Evolutionary conservation across 2,888 invertebrate genomes (phyloP).

Genomic region (Nyleta sp.): DNA sequence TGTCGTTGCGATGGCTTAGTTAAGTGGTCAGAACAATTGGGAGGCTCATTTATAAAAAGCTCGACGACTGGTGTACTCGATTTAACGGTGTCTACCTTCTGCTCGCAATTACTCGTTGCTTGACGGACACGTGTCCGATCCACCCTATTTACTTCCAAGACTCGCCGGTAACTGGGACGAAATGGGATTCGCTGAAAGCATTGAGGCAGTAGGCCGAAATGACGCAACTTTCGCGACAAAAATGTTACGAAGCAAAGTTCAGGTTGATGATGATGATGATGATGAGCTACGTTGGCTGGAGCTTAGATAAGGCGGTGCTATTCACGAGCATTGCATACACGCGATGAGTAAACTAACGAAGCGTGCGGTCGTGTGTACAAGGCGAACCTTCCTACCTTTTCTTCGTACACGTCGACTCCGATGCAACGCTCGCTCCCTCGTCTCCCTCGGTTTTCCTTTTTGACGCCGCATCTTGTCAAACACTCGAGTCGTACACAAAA

Average conservation of each 20-base stretch:
- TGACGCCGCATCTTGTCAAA: too few species aligned
- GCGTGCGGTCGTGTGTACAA: conserved; percentile 40
- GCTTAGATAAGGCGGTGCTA: conserved; percentile 57
- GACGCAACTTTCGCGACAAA: conserved; percentile 27
- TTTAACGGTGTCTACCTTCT: too few species aligned
- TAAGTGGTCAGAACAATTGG: too few species aligned
- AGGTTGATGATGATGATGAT: too few species aligned
- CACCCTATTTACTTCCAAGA: conserved; percentile 19
- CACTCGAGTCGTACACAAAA: too few species aligned
- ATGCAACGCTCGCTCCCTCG: too few species aligned
- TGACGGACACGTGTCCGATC: conserved; percentile 16
- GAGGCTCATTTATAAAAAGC: background rate
- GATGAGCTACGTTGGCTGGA: conserved; percentile 45
- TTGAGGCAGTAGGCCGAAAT: too few species aligned
- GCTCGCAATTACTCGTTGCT: conserved; percentile 9
- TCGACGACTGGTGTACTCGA: background rate
- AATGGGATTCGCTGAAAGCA: too few species aligned
- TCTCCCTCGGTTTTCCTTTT: too few species aligned
- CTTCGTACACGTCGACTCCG: background rate
- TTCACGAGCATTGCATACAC: conserved; percentile 43
- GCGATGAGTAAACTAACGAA: conserved; percentile 57
- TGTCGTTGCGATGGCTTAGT: too few species aligned
- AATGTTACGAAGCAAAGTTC: conserved; percentile 22
- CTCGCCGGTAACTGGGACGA: too few species aligned
- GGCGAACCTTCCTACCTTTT: too few species aligned